These are phyloP conservation scores for Piscicola geometra DNA, from an alignment of 2,888 invertebrate species.

Conservation along the genomic window DNA sequence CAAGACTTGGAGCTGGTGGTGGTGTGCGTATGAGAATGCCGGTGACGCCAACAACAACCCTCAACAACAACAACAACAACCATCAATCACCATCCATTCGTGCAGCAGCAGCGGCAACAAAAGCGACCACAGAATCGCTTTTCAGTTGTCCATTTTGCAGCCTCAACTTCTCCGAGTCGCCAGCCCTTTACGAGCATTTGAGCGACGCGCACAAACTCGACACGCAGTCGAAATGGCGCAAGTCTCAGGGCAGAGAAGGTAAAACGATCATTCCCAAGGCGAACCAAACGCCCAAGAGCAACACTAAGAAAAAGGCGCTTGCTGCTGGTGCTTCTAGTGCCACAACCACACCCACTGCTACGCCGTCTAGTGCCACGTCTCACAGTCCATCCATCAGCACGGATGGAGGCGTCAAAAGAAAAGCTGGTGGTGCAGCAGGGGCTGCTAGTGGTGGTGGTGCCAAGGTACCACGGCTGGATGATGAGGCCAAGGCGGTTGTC, in stretches of 20 bases:
- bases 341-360: too few species aligned
- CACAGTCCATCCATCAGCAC: too few species aligned
- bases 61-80: not conserved
- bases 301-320: not conserved
- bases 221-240: slow-evolving; percentile 35
- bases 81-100: not conserved
- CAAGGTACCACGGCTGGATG: too few species aligned
- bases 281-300: too few species aligned
- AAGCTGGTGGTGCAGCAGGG: too few species aligned
- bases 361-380: too few species aligned
- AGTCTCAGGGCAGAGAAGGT: slow-evolving; percentile 41
- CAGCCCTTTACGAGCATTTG: slow-evolving; percentile 42
- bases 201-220: slow-evolving; percentile 36
- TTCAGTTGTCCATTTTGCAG: slow-evolving; percentile 43
- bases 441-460: too few species aligned
- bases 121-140: not conserved
- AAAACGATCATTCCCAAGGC: slow-evolving; percentile 39
- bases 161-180: slow-evolving; percentile 41
- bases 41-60: not conserved
- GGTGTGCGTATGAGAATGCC: slow-evolving; percentile 38
- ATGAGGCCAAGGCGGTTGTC: too few species aligned
- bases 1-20: not conserved
- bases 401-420: too few species aligned
- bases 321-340: not conserved
- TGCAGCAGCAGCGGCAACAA: not conserved